Conservation (phyloP, 2,113 vertebrate genomes). For the Rhinopomastus cyanomelas region DNA sequence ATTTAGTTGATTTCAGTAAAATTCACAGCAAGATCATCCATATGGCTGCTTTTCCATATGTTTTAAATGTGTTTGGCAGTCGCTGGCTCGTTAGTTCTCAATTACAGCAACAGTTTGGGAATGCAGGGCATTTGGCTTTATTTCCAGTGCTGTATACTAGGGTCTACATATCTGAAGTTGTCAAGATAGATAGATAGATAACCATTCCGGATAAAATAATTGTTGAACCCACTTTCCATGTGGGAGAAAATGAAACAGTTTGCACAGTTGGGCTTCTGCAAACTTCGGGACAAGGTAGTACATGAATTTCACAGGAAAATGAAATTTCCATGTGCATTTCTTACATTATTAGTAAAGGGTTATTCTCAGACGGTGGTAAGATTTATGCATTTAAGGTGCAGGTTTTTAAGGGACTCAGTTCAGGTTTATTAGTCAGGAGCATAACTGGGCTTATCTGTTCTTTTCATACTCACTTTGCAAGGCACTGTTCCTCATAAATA, state of each 20-base stretch:
- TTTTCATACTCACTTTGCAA: neutral
- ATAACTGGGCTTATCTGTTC: neutral
- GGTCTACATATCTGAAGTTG: neutral
- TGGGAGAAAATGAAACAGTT: neutral
- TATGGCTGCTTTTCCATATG: neutral
- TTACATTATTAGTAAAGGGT: neutral
- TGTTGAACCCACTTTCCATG: neutral
- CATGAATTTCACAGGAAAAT: neutral
- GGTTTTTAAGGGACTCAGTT: neutral
- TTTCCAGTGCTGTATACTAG: neutral
- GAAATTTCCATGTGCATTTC: neutral
- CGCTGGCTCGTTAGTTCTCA: neutral
- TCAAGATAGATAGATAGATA: neutral
- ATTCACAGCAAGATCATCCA: neutral
- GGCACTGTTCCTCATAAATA: neutral
- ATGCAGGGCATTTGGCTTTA: neutral
- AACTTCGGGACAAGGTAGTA: neutral
- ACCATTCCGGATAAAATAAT: constrained; percentile 9
- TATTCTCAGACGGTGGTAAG: neutral
- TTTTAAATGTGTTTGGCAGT: neutral
- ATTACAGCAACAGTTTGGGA: neutral
- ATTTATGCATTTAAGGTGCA: neutral
- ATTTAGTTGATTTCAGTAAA: neutral
- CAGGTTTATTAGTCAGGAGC: neutral
- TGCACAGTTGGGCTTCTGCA: neutral